Conservation (phyloP, 2,113 vertebrate genomes). For the Baryphthengus martii region DNA sequence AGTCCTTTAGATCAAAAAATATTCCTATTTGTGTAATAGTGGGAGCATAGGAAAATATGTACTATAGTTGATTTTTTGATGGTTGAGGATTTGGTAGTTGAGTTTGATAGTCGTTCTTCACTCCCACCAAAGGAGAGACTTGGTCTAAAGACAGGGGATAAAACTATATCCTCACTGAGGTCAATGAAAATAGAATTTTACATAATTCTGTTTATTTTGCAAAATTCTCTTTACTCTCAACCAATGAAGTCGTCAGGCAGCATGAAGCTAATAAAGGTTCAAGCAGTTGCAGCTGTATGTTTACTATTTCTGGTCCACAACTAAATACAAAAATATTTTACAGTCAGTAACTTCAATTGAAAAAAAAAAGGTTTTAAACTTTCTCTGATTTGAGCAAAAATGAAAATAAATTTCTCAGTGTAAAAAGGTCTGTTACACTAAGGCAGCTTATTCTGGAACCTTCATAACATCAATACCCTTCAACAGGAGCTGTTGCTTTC, state of each 20-base stretch:
- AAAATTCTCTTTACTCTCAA: not conserved
- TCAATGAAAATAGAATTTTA: not conserved
- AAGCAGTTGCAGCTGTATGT: not conserved
- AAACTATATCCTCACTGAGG: not conserved
- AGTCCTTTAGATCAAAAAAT: not conserved
- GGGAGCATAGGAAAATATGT: not conserved
- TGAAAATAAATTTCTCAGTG: not conserved
- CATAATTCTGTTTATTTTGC: too few species aligned
- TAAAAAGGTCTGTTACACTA: not conserved
- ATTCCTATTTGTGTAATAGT: not conserved
- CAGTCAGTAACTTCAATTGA: not conserved
- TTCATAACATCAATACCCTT: not conserved
- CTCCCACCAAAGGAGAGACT: not conserved
- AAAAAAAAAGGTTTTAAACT: not conserved
- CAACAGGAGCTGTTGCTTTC: not conserved
- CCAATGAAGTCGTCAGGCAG: not conserved
- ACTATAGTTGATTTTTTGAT: not conserved
- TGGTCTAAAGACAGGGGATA: not conserved
- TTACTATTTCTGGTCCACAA: not conserved
- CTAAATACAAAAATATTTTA: not conserved
- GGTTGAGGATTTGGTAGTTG: too few species aligned
- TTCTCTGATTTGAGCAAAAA: not conserved
- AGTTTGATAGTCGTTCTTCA: not conserved
- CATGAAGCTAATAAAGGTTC: not conserved
- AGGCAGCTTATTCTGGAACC: not conserved